Conservation (phyloP, 2,888 invertebrate species). For the Sialis lutaria region DNA sequence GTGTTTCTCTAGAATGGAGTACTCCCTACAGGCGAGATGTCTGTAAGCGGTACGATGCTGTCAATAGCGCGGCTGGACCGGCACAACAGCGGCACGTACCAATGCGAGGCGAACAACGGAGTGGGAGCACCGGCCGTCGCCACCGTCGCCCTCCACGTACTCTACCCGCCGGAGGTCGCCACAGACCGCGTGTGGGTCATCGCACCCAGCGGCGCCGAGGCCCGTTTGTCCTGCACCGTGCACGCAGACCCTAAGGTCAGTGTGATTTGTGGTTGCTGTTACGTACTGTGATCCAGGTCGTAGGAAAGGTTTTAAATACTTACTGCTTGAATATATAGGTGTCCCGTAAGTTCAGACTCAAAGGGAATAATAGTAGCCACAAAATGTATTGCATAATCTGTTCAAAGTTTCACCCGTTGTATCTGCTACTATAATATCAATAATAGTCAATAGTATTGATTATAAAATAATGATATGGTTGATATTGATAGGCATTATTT, state of each 20-base stretch:
- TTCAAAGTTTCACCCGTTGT: too few species aligned
- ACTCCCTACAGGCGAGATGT: slow-evolving; percentile 24
- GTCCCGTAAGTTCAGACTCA: too few species aligned
- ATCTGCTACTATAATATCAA: too few species aligned
- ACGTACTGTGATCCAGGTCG: too few species aligned
- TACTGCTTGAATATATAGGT: too few species aligned
- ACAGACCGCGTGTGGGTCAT: slow-evolving; percentile 42
- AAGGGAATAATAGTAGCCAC: too few species aligned
- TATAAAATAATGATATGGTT: too few species aligned
- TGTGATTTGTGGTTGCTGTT: too few species aligned
- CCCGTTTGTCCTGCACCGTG: slow-evolving; percentile 40
- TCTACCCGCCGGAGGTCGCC: slow-evolving; percentile 41
- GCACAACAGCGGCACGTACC: slow-evolving; percentile 29
- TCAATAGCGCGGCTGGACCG: slow-evolving; percentile 23
- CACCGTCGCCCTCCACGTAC: slow-evolving; percentile 24
- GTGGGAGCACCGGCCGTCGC: slow-evolving; percentile 27
- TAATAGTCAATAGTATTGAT: too few species aligned
- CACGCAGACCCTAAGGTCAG: slow-evolving; percentile 33
- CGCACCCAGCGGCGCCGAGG: slow-evolving; percentile 41
- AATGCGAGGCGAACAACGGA: slow-evolving; percentile 30
- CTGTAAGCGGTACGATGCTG: slow-evolving; percentile 24
- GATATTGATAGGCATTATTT: too few species aligned
- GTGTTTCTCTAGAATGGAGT: slow-evolving; percentile 19
- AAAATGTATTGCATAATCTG: too few species aligned
- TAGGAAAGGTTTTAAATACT: too few species aligned